Conservation (phyloP, 1,140 invertebrate species). For the Chironomus tepperi region DNA sequence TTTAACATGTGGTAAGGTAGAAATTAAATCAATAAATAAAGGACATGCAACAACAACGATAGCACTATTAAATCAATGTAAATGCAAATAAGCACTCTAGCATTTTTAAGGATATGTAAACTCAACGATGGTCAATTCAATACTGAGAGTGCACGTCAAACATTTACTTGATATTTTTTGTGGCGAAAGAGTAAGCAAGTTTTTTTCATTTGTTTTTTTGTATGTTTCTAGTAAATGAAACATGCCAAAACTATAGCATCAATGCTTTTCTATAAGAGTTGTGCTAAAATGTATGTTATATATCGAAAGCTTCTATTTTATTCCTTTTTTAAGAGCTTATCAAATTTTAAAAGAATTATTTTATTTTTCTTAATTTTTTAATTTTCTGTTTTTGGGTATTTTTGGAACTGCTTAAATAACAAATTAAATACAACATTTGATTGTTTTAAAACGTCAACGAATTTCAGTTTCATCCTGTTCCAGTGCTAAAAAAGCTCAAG, state of each 20-base stretch:
- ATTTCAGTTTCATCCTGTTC: neutral
- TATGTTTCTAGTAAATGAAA: too few relatives aligned
- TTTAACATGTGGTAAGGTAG: too few relatives aligned
- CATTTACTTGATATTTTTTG: neutral
- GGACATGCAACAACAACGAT: too few relatives aligned
- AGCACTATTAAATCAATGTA: neutral
- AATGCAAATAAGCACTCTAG: neutral
- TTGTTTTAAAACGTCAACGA: neutral
- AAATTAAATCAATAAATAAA: too few relatives aligned
- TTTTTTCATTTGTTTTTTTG: neutral
- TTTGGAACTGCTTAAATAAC: too few relatives aligned
- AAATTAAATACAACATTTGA: too few relatives aligned
- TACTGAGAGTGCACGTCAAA: slow-evolving; percentile 16
- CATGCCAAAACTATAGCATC: too few relatives aligned
- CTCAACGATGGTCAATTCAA: slow-evolving; percentile 18
- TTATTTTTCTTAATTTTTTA: neutral
- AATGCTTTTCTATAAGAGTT: neutral
- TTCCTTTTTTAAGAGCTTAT: neutral
- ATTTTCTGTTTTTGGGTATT: neutral
- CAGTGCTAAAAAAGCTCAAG: neutral
- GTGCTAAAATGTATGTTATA: neutral
- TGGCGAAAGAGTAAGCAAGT: slow-evolving; percentile 20
- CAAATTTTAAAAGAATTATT: neutral
- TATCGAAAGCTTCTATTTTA: neutral
- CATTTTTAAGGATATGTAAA: slow-evolving; percentile 13